Evolutionary conservation across 1,140 invertebrate species (phyloP), one percentile per base, ranked within the genome.

Genomic region (Temnothorax curvispinosus): DNA sequence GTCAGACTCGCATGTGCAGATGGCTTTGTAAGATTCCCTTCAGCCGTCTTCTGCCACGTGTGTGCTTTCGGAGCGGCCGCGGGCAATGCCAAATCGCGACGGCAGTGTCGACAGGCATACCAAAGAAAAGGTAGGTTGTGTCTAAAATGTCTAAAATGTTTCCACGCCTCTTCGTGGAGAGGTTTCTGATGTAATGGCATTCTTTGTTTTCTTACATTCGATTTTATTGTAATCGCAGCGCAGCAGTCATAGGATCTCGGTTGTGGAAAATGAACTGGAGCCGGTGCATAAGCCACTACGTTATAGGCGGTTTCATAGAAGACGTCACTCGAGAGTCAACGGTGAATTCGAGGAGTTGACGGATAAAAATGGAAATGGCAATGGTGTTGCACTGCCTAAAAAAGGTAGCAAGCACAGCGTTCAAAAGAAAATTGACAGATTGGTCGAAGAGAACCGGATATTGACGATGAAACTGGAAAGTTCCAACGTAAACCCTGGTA

Each of bases 381-480:
- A 89, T n/a, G 85, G 85, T 47, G 58, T 74, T 7, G 62, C 27
- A 11, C 75, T 64, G 8, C 52, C 75, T 11, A 93, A 89, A 72
- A 93, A 87, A 81, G 93, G 91, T 81, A 94, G 88, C 56, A 93
- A 88, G 71, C 92, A 89, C 11, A 82, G 91, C 52, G 86, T 95
- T 4, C 85, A 85, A n/a, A 94, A 93, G 89, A 94, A 95, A 91
- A 94, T 94, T 60, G 92, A 93, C 38, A 93, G 85, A 84, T 87
- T 95, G 4, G 75, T 85, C 0, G 92, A 94, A 85, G 94, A 95
- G 85, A 96, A 95, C 87, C 86, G 90, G 76, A 85, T 92, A 67
- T 90, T 95, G 2, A 81, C 85, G 9, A 41, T 67, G n/a, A 94
- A 92, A 65, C 92, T 96, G 35, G 92, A 95, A 69, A 90, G 92